A percentile compares a stretch with the other conserved stretches of the same genome.
Conservation (phyloP, 35 echinoderm and acorn worm species). For the Eucidaris tribuloides region DNA sequence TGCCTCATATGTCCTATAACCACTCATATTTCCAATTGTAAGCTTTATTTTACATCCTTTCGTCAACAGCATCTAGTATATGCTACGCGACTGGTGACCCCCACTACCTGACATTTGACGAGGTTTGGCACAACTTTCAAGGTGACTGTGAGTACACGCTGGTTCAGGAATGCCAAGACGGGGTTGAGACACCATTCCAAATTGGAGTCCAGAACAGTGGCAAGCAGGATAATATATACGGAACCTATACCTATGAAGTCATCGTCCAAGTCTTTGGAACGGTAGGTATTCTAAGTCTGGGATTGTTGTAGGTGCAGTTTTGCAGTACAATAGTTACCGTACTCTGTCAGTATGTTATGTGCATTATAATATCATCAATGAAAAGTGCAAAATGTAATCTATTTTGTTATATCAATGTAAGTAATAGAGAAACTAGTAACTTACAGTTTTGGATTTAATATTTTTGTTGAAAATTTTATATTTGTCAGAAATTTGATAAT, state of each 20-base stretch:
- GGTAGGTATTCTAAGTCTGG: too few relatives aligned
- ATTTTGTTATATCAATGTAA: too few relatives aligned
- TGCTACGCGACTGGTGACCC: constrained; percentile 86
- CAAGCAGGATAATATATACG: constrained; percentile 37
- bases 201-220: constrained; percentile 41
- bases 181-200: constrained; percentile 17
- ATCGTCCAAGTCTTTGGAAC: constrained; percentile 42
- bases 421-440: too few relatives aligned
- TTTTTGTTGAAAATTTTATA: too few relatives aligned
- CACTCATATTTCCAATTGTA: not conserved
- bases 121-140: constrained; percentile 64
- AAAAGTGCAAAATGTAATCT: too few relatives aligned
- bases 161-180: constrained; percentile 51
- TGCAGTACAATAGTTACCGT: too few relatives aligned
- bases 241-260: constrained; percentile 55
- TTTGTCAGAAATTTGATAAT: too few relatives aligned
- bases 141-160: constrained; percentile 81
- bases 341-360: too few relatives aligned
- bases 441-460: too few relatives aligned
- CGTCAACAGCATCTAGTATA: constrained; percentile 59
- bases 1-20: not conserved
- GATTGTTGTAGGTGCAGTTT: too few relatives aligned
- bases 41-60: not conserved
- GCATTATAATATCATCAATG: too few relatives aligned
- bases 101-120: constrained; percentile 90